Percentiles rank a stretch among this genome's conserved stretches.
Conservation (phyloP, 2,888 invertebrate genomes). For the Drosophila stalkeri region DNA sequence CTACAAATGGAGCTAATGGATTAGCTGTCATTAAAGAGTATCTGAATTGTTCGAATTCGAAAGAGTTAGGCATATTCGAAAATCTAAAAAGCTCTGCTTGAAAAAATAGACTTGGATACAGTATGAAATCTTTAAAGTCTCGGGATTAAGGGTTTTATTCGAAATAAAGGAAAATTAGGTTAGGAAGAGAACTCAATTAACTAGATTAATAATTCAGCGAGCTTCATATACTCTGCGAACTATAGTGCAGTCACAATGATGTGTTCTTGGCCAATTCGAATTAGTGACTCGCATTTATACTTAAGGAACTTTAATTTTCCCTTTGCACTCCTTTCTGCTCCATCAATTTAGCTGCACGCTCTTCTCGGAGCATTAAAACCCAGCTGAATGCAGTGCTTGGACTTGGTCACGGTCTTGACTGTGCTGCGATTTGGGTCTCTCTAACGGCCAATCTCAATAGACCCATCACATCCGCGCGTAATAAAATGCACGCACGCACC, state of each 20-base stretch:
- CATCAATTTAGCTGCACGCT: background rate
- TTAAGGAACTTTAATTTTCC: background rate
- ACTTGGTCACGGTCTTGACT: conserved; percentile 9
- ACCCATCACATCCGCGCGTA: conserved; percentile 77
- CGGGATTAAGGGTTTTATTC: no score
- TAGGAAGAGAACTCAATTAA: no score
- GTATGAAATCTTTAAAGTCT: background rate
- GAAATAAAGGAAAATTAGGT: background rate
- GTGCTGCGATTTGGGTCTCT: conserved; percentile 14
- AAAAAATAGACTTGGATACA: background rate
- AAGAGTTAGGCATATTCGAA: background rate
- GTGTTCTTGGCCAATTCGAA: background rate
- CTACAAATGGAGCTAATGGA: background rate
- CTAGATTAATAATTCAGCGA: background rate
- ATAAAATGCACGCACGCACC: conserved; percentile 77
- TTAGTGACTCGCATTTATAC: background rate
- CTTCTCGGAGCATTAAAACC: conserved; percentile 7
- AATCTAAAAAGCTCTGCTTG: background rate
- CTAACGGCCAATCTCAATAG: conserved; percentile 59
- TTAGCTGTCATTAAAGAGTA: background rate
- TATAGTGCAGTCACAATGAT: background rate
- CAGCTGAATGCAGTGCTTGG: conserved; percentile 2
- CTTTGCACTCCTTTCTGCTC: background rate
- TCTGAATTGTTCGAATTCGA: background rate
- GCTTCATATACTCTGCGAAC: background rate